phyloP scores from a whole-genome alignment of 2,797 vertebrate genomes.

The Alca torda region DNA sequence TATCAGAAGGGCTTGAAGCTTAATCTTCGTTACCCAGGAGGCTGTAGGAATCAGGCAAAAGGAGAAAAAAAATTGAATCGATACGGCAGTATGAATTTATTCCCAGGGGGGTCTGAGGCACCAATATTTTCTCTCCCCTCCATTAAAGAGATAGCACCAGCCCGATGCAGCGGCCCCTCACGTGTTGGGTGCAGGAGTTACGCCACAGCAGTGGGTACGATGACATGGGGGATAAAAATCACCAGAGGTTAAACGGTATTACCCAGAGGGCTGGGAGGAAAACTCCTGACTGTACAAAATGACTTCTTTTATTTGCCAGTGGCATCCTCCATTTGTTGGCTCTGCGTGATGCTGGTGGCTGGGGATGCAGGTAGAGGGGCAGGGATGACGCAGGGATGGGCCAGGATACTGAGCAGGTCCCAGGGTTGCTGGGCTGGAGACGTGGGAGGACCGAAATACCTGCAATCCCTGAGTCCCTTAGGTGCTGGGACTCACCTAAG shows the following conservation, averaged over 20 bases:
- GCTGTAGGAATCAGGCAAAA: constrained; percentile 52
- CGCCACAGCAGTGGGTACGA: accelerated
- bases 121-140: constrained; percentile 46
- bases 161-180: background rate
- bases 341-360: accelerated
- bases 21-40: constrained; percentile 70
- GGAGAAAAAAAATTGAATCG: constrained; percentile 32
- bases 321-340: background rate
- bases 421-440: background rate
- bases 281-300: accelerated
- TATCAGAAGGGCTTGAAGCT: constrained; percentile 64
- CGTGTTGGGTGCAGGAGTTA: accelerated
- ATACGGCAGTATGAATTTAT: constrained; percentile 62
- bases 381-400: background rate
- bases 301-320: background rate
- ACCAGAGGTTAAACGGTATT: background rate
- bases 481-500: background rate
- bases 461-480: accelerated
- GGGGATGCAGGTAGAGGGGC: background rate
- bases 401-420: background rate
- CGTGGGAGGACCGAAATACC: background rate
- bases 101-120: background rate
- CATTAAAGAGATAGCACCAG: constrained; percentile 24
- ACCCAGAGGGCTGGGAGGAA: background rate
- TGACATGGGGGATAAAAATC: background rate